Percentiles rank a stretch among this genome's conserved stretches.
Conservation (phyloP, 2,113 vertebrate species). For the Phodopus roborovskii region DNA sequence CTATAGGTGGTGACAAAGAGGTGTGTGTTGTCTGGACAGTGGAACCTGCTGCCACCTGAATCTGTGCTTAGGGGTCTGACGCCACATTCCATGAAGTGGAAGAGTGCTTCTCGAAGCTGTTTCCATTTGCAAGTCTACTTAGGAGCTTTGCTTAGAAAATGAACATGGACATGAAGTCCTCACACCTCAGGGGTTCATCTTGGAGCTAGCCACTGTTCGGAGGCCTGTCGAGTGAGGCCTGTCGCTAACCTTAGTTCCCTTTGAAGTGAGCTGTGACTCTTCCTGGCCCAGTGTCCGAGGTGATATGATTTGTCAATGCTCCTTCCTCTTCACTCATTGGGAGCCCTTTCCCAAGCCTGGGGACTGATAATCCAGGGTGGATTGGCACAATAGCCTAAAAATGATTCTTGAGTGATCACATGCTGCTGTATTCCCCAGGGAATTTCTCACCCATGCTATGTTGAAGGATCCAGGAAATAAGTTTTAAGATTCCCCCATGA, state of each 20-base stretch:
- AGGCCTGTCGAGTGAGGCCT: background rate
- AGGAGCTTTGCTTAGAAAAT: background rate
- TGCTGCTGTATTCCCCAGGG: background rate
- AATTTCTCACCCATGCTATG: conserved; percentile 10
- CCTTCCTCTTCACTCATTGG: background rate
- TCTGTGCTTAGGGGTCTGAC: background rate
- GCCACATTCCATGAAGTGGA: background rate
- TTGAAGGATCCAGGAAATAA: conserved; percentile 42
- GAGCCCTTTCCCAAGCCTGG: background rate
- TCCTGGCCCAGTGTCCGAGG: background rate
- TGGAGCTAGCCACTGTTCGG: background rate
- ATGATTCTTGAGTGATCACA: background rate
- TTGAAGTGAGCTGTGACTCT: background rate
- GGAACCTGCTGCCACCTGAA: background rate
- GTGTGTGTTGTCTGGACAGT: background rate
- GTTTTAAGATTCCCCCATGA: conserved; percentile 58
- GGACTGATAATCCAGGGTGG: conserved; percentile 13
- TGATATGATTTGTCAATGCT: background rate
- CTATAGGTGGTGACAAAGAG: background rate
- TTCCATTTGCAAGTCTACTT: background rate
- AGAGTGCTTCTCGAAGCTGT: background rate
- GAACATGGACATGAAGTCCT: background rate
- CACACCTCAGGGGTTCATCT: background rate
- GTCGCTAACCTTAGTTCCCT: conserved; percentile 15
- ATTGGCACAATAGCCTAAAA: background rate